Percentiles rank a stretch among this genome's conserved stretches.
Conservation (phyloP, 2,888 invertebrate species). For the Nemapogon koenigi region DNA sequence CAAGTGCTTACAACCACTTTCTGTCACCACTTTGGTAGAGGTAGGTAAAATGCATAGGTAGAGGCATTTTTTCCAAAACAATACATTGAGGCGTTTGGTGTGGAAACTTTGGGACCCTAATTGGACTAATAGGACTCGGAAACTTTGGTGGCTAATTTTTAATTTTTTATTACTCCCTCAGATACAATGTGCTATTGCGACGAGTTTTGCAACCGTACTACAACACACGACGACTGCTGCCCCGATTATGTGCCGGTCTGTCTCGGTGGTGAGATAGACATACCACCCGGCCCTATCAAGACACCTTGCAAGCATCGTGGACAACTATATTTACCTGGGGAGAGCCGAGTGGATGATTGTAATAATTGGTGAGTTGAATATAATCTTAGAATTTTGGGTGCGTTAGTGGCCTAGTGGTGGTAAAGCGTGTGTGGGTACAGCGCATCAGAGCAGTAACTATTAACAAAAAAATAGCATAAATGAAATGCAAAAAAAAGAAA, state of each 20-base stretch:
- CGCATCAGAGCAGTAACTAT: too few relatives aligned
- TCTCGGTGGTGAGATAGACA: slow-evolving; percentile 37
- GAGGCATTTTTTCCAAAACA: too few relatives aligned
- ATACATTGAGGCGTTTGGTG: too few relatives aligned
- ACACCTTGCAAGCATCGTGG: slow-evolving; percentile 61
- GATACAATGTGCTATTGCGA: slow-evolving; percentile 95
- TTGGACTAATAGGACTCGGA: not conserved
- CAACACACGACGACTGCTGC: slow-evolving; percentile 84
- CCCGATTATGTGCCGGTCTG: slow-evolving; percentile 88
- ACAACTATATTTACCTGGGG: slow-evolving; percentile 51
- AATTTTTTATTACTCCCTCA: slow-evolving; percentile 23
- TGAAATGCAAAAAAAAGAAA: too few relatives aligned
- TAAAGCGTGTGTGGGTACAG: too few relatives aligned
- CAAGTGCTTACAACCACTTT: too few relatives aligned
- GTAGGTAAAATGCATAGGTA: too few relatives aligned
- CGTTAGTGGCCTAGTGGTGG: too few relatives aligned
- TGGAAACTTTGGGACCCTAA: not conserved
- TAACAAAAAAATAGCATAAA: too few relatives aligned
- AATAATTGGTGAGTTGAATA: slow-evolving; percentile 70
- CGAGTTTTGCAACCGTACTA: slow-evolving; percentile 82
- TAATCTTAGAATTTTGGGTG: not conserved
- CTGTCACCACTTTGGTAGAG: too few relatives aligned
- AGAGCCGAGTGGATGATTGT: slow-evolving; percentile 69
- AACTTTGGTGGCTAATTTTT: not conserved
- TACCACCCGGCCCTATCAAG: slow-evolving; percentile 24